These are phyloP conservation scores for Poecilia gillii DNA, from an alignment of 2,797 vertebrate genomes.

Conservation along the genomic window DNA sequence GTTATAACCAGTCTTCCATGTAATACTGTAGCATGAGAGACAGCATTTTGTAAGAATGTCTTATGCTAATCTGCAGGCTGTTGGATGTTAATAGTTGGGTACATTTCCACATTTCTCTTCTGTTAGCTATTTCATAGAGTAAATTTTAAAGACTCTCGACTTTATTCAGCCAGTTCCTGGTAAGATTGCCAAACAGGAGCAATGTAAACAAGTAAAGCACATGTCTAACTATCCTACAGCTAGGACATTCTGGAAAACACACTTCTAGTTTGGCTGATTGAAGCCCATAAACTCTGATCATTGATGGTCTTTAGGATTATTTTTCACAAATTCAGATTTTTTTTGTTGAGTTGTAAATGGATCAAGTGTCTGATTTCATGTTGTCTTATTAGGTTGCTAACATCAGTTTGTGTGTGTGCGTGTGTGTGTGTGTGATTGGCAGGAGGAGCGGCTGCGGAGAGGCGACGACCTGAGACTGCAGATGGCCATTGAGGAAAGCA, in stretches of 20 bases:
- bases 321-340: background rate
- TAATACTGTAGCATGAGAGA: conserved; percentile 4
- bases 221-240: background rate
- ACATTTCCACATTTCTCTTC: background rate
- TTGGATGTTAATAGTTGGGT: background rate
- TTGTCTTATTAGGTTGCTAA: background rate
- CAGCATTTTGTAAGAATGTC: background rate
- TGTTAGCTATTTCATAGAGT: background rate
- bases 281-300: background rate
- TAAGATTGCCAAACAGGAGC: background rate
- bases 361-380: background rate
- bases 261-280: background rate
- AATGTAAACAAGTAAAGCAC: background rate
- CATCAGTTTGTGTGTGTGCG: conserved; percentile 36
- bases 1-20: background rate
- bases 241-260: background rate
- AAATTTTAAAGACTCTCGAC: background rate
- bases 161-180: background rate
- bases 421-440: conserved; percentile 66
- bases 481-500: conserved; percentile 96
- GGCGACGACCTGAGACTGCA: conserved; percentile 93
- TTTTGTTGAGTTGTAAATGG: background rate
- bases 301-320: background rate
- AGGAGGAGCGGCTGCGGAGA: conserved; percentile 92
- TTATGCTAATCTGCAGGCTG: background rate